Evolutionary conservation across 2,888 invertebrate genomes (phyloP), one percentile per base, ranked within the genome.

Genomic region (Leptogaster cylindrica): DNA sequence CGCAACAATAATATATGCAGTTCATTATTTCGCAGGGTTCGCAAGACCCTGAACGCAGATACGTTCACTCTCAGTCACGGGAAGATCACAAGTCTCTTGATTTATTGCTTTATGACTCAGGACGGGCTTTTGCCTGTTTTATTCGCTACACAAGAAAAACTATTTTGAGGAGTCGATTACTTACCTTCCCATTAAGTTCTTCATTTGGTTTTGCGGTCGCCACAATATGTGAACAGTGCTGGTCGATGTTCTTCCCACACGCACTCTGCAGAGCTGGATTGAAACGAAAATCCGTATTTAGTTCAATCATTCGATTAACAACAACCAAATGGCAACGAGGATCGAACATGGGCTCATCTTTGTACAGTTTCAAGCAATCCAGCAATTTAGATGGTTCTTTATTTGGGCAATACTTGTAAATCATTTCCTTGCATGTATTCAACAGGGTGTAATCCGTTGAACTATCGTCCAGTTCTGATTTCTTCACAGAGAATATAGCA

Each of bases 271-370:
- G 83, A 18, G 89, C 87, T 2, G 91, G 92, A 82, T 97, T 95
- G 70, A 97, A 88, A 69, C 95, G 87, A 75, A 91, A 93, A 81
- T 97, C 97, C 68, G 89, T 87, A 76, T 92, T 93, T 79, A 93
- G 93, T 79, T 95, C 93, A 71, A 93, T 89, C 87, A 95, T 90
- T 73, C 96, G 86, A 76, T 91, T 90, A 1, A 92, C 85, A n/a
- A 97, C 90, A 14, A 95, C 87, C 65, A 88, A 82, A 76, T 90
- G 89, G 77, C 97, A 97, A 71, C 89, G 89, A 66, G 88, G 86
- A 77, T 92, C 92, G 80, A 96, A 96, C 16, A 86, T 85, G 1
- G 85, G 82, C 74, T 92, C 88, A 75, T 93, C 89, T 74, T 89
- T 90, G 76, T 90, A 87, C 69, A 83, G 84, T 83, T 92, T 93